Evolutionary conservation across 2,113 vertebrate genomes (phyloP).

Genomic region (Dendropsophus ebraccatus): DNA sequence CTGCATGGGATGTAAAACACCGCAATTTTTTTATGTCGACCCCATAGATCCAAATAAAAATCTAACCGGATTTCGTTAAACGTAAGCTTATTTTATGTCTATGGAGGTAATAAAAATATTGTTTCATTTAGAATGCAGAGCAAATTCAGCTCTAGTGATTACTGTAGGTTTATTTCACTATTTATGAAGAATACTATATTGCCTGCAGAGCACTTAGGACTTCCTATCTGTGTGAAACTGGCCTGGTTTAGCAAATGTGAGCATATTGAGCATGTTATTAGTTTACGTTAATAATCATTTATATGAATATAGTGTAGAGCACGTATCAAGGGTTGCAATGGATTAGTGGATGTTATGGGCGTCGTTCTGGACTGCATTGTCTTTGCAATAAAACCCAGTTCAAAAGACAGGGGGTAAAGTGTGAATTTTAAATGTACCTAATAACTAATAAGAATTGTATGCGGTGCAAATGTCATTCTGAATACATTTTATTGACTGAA

Average conservation of each 20-base stretch:
- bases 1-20: slow-evolving; percentile 38
- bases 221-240: slow-evolving; percentile 21
- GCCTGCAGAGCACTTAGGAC: slow-evolving; percentile 14
- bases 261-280: slow-evolving; percentile 43
- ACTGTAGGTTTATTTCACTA: slow-evolving; percentile 37
- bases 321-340: slow-evolving; percentile 12
- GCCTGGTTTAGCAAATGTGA: not conserved
- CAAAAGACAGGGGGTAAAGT: slow-evolving; percentile 24
- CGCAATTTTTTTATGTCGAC: slow-evolving; percentile 17
- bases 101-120: slow-evolving; percentile 10
- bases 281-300: slow-evolving; percentile 22
- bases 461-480: slow-evolving; percentile 75
- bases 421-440: slow-evolving; percentile 65
- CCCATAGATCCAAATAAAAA: slow-evolving; percentile 38
- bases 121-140: slow-evolving; percentile 26
- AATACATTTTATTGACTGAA: slow-evolving; percentile 82
- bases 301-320: slow-evolving; percentile 10
- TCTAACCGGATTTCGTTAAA: slow-evolving; percentile 20
- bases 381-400: slow-evolving; percentile 31
- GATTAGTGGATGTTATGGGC: slow-evolving; percentile 16
- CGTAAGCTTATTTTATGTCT: slow-evolving; percentile 34
- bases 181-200: slow-evolving; percentile 37
- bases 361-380: not conserved
- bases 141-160: slow-evolving; percentile 21
- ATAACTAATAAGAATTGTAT: slow-evolving; percentile 76